Conservation (phyloP, 2,888 invertebrate species). For the Scrobipalpa atriplicella region DNA sequence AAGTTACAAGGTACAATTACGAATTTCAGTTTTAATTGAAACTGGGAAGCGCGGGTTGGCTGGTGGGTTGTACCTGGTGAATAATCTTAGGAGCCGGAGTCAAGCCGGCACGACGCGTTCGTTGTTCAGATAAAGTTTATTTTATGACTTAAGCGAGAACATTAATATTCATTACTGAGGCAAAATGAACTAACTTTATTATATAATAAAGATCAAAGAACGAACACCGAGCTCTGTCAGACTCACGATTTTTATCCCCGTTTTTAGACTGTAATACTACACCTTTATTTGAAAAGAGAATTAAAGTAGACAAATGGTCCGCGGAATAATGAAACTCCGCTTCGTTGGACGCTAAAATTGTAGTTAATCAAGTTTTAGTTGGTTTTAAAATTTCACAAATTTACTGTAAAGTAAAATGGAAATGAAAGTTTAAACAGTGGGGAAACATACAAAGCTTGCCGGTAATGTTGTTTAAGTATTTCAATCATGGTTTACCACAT, state of each 20-base stretch:
- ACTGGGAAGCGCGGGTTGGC: conserved; percentile 67
- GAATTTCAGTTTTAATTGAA: conserved; percentile 74
- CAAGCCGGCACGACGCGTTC: conserved; percentile 58
- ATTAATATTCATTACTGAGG: conserved; percentile 80
- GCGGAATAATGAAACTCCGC: background rate
- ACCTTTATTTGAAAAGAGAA: conserved; percentile 8
- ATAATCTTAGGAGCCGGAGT: conserved; percentile 58
- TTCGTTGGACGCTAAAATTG: conserved; percentile 2
- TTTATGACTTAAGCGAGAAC: conserved; percentile 79
- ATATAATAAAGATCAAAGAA: conserved; percentile 76
- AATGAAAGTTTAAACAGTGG: background rate
- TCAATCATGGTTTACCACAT: background rate
- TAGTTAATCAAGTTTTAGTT: background rate
- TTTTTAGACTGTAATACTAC: conserved; percentile 35
- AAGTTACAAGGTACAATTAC: conserved; percentile 67
- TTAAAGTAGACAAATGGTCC: conserved; percentile 1
- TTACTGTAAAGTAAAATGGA: background rate
- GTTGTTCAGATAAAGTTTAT: conserved; percentile 78
- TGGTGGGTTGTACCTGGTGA: too few relatives aligned
- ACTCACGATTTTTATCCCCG: conserved; percentile 48
- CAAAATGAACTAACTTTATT: conserved; percentile 80
- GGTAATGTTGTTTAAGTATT: background rate
- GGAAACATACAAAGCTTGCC: background rate
- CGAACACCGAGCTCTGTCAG: conserved; percentile 45
- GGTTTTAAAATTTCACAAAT: background rate